Conservation (phyloP, 2,888 invertebrate genomes). For the Chrysotoxum bicinctum region DNA sequence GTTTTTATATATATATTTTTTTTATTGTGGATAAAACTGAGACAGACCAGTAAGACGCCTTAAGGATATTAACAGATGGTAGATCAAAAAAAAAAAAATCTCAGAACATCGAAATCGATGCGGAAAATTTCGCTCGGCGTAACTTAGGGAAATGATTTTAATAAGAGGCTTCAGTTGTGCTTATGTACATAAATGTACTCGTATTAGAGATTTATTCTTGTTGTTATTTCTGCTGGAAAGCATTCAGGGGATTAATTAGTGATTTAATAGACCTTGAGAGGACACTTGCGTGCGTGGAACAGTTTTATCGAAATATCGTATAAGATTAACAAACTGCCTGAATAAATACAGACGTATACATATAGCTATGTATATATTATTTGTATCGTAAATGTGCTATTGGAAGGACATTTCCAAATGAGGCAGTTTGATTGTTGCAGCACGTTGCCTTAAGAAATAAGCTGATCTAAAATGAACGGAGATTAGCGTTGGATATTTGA, state of each 20-base stretch:
- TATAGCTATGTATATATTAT: neutral
- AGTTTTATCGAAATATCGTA: slow-evolving; percentile 7
- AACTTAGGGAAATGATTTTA: neutral
- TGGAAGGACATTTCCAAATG: neutral
- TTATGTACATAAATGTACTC: neutral
- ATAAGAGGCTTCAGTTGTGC: neutral
- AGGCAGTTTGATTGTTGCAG: neutral
- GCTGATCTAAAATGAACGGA: neutral
- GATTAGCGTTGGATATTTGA: neutral
- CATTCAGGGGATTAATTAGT: slow-evolving; percentile 27
- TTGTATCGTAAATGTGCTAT: slow-evolving; percentile 1
- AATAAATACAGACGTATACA: neutral
- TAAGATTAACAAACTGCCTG: neutral
- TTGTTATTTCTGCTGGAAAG: neutral
- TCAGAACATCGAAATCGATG: slow-evolving; percentile 20
- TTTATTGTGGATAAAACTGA: slow-evolving; percentile 13
- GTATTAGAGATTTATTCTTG: neutral
- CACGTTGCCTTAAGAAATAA: slow-evolving; percentile 14
- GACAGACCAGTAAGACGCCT: neutral
- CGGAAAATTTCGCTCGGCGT: neutral
- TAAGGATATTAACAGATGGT: neutral
- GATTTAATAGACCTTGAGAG: slow-evolving; percentile 21
- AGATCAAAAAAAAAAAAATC: neutral
- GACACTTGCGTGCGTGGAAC: neutral
- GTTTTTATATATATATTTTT: neutral